phyloP scores from a whole-genome alignment of 2,888 invertebrate genomes.

The Tenthredo distinguenda region DNA sequence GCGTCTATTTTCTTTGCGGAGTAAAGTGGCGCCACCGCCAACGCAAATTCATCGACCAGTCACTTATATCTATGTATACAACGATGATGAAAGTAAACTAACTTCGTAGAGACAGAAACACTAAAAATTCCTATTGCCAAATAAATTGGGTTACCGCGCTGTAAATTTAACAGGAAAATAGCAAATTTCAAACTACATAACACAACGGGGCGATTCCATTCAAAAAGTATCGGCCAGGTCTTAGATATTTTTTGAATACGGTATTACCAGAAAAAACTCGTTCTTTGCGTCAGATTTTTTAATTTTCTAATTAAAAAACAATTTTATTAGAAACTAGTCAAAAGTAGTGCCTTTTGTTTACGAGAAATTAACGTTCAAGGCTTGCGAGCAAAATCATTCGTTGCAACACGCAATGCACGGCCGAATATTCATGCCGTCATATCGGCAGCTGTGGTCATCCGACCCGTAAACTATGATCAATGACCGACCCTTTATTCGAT shows the following conservation, averaged over 20 bases:
- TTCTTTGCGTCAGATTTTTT: background rate
- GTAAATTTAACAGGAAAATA: background rate
- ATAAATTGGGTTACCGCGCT: background rate
- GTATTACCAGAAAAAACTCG: background rate
- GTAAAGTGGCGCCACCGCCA: constrained; percentile 8
- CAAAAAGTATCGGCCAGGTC: background rate
- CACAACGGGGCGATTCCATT: background rate
- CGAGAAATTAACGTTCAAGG: background rate
- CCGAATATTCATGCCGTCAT: background rate
- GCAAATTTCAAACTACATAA: background rate
- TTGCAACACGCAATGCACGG: background rate
- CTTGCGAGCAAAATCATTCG: background rate
- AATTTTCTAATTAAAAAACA: background rate
- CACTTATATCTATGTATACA: background rate
- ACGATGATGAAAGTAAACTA: constrained; percentile 12
- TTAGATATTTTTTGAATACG: background rate
- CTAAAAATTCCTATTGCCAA: background rate
- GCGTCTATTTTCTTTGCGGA: background rate
- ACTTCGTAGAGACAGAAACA: background rate
- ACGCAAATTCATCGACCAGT: constrained; percentile 23
- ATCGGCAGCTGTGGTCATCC: background rate
- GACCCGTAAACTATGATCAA: background rate
- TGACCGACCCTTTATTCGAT: background rate
- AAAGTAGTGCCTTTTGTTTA: no score
- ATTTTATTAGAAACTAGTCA: background rate